Conservation (phyloP, 1,140 invertebrate genomes). For the Pteromalus puparum region DNA sequence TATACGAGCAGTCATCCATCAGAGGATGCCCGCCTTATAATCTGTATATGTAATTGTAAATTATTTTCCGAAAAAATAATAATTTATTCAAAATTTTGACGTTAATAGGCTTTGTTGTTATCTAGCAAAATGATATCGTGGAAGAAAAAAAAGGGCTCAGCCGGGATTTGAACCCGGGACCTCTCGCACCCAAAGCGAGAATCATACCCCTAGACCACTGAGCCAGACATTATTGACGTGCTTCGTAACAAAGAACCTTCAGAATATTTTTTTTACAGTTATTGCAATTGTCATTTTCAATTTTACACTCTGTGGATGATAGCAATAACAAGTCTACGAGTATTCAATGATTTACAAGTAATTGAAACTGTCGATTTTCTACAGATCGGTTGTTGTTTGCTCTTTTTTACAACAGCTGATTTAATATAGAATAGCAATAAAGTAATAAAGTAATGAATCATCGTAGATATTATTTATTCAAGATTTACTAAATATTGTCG, state of each 20-base stretch:
- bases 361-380: too few relatives aligned
- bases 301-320: neutral
- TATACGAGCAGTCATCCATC: too few relatives aligned
- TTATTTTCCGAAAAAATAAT: neutral
- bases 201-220: constrained; percentile 94
- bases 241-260: neutral
- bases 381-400: too few relatives aligned
- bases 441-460: too few relatives aligned
- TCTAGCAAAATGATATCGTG: neutral
- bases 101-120: neutral
- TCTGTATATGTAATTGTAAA: too few relatives aligned
- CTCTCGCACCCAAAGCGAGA: constrained; percentile 93
- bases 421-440: too few relatives aligned
- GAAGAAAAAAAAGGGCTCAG: constrained; percentile 78
- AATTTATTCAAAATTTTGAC: neutral
- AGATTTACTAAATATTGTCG: too few relatives aligned
- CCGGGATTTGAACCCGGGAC: constrained; percentile 94
- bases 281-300: neutral
- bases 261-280: neutral
- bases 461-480: too few relatives aligned
- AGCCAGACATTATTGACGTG: constrained; percentile 73
- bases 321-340: neutral
- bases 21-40: too few relatives aligned
- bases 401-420: too few relatives aligned
- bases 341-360: neutral